Evolutionary conservation across 2,888 invertebrate species (phyloP), one percentile per base, ranked within the genome.

Genomic region (Noctua comes): DNA sequence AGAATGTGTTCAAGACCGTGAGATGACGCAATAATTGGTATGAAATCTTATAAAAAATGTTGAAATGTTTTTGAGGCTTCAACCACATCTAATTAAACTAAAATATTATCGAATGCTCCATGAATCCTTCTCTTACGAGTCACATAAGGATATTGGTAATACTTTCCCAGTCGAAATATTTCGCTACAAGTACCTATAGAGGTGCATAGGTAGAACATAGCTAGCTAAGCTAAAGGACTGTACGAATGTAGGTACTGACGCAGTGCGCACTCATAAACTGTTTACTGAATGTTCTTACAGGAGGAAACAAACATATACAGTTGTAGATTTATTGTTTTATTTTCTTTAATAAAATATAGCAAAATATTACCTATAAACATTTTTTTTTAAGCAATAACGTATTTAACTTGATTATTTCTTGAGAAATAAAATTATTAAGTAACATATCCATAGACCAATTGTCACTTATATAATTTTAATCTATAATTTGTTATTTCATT

Each of bases 191-290:
- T 10, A 24, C 54, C 24, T 54, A n/a, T 4, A 11, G 3, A 54
- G 11, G 24, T 54, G 24, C 24, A 11, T 54, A 54, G 24, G 11
- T 24, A 24, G 54, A 54, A 59, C 59, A 59, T 27, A 27, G 27
- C 36, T n/a, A 57, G 54, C 54, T 11, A n/a, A n/a, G 54, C 54
- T 59, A 18, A 68, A 11, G 36, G 74, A 54, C 31, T 40, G 24
- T 46, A 68, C 18, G 31, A 62, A 62, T 62, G n/a, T 59, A 59
- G 59, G 31, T 62, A 18, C 27, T 54, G 68, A 57, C 79, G 79
- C 79, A 80, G 6, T 80, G 79, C 81, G 79, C 54, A 75, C n/a
- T n/a, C 46, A 10, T 74, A 68, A 80, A 80, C 62, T 65, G 31
- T 64, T 40, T 2, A 40, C 62, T 48, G 54, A n/a, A 62, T 64